Conservation (phyloP, 2,797 vertebrate genomes). For the Etheostoma perlongum region DNA sequence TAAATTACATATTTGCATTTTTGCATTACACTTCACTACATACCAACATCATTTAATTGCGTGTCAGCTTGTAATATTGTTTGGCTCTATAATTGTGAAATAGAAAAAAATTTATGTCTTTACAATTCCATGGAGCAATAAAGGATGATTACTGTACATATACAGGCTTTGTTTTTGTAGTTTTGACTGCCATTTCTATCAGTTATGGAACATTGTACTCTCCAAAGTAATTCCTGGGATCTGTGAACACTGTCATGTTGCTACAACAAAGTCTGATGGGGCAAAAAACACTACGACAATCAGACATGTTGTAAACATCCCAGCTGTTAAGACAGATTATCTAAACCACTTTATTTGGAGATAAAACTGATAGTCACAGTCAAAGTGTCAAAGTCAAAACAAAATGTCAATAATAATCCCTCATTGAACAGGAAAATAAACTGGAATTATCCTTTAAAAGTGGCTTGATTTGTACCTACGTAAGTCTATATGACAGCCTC, state of each 20-base stretch:
- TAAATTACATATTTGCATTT: constrained; percentile 13
- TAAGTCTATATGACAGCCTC: neutral
- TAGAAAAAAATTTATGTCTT: neutral
- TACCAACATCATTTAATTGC: neutral
- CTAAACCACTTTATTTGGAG: neutral
- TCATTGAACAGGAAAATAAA: neutral
- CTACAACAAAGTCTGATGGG: neutral
- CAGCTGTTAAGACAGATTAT: neutral
- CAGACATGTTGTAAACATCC: neutral
- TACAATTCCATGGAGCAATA: neutral
- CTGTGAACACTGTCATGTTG: neutral
- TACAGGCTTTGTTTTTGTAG: neutral
- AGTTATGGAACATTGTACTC: neutral
- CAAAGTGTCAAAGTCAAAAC: too few species aligned
- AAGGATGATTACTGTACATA: neutral
- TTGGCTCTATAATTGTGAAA: neutral
- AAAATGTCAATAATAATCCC: neutral
- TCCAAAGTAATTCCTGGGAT: neutral
- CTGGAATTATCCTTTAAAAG: neutral
- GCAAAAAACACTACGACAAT: neutral
- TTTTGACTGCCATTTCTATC: neutral
- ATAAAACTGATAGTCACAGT: neutral
- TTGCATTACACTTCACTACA: constrained; percentile 19
- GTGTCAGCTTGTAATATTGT: neutral
- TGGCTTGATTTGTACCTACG: neutral